phyloP scores from a whole-genome alignment of 2,797 vertebrate genomes.

The Pangasius larnaudii region DNA sequence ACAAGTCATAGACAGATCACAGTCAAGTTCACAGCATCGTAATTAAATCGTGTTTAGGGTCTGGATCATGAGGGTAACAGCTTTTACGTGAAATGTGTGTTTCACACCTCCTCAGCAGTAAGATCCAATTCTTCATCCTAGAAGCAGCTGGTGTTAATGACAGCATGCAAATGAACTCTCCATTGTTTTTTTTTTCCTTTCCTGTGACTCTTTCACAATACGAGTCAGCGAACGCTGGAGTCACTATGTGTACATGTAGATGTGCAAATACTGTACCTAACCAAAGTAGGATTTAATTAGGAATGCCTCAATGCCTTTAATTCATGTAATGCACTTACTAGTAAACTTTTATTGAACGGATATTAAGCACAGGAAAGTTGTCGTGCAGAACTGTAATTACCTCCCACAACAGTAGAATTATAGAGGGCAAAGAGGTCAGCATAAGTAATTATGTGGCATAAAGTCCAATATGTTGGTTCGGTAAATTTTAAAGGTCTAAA shows the following conservation, averaged over 20 bases:
- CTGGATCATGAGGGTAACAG: background rate
- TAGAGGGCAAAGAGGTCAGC: background rate
- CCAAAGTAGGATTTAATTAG: background rate
- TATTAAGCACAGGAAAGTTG: background rate
- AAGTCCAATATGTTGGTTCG: background rate
- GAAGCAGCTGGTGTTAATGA: background rate
- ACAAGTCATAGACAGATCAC: background rate
- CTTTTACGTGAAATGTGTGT: background rate
- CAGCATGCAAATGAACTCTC: constrained; percentile 12
- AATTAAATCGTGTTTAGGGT: background rate
- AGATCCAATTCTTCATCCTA: background rate
- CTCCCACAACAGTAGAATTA: background rate
- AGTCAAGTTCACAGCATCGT: background rate
- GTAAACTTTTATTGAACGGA: background rate
- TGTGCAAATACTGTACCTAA: constrained; percentile 3
- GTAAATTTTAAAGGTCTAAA: background rate
- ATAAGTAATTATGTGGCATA: background rate
- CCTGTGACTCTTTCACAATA: background rate
- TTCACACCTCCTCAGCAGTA: background rate
- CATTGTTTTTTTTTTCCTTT: no score
- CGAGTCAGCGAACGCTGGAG: background rate
- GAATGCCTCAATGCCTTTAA: background rate
- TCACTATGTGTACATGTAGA: background rate
- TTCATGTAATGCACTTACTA: background rate
- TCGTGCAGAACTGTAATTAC: constrained; percentile 2